Evolutionary conservation across 2,113 vertebrate genomes (phyloP).

Genomic region (Takifugu bimaculatus): DNA sequence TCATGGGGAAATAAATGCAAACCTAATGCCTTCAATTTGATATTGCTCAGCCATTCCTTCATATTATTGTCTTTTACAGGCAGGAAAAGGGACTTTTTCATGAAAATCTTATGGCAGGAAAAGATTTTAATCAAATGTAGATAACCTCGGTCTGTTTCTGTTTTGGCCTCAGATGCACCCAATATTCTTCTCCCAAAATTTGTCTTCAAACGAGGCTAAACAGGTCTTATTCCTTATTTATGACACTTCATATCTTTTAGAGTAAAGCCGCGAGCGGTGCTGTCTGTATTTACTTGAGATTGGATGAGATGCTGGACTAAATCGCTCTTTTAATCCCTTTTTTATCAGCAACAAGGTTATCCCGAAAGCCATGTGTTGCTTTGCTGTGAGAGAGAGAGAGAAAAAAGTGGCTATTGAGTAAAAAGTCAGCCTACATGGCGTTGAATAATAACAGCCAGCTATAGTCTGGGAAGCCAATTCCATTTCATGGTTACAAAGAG

Average conservation of each 20-base stretch:
- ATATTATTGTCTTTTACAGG: conserved; percentile 36
- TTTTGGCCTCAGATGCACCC: conserved; percentile 24
- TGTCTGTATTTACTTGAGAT: conserved; percentile 30
- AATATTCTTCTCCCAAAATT: conserved; percentile 24
- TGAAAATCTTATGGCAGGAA: conserved; percentile 46
- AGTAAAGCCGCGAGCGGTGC: conserved; percentile 15
- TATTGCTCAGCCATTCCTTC: conserved; percentile 24
- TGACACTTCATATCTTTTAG: conserved; percentile 19
- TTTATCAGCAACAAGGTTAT: conserved; percentile 25
- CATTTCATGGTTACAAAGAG: conserved; percentile 27
- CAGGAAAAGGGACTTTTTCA: conserved; percentile 34
- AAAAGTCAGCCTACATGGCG: conserved; percentile 7
- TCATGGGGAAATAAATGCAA: conserved; percentile 34
- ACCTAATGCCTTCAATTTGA: conserved; percentile 32
- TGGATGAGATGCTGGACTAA: conserved; percentile 24
- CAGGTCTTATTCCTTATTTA: conserved; percentile 30
- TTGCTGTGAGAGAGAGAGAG: conserved; percentile 21
- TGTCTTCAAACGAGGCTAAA: conserved; percentile 37
- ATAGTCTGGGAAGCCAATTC: conserved; percentile 30
- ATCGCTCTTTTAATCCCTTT: conserved; percentile 34
- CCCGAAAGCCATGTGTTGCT: conserved; percentile 28
- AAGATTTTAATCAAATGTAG: conserved; percentile 50
- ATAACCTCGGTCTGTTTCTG: conserved; percentile 22
- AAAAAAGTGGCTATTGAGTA: conserved; percentile 20
- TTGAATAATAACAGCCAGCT: conserved; percentile 34